Conservation (phyloP, 2,797 vertebrate genomes). For the Chaenodraco wilsoni region DNA sequence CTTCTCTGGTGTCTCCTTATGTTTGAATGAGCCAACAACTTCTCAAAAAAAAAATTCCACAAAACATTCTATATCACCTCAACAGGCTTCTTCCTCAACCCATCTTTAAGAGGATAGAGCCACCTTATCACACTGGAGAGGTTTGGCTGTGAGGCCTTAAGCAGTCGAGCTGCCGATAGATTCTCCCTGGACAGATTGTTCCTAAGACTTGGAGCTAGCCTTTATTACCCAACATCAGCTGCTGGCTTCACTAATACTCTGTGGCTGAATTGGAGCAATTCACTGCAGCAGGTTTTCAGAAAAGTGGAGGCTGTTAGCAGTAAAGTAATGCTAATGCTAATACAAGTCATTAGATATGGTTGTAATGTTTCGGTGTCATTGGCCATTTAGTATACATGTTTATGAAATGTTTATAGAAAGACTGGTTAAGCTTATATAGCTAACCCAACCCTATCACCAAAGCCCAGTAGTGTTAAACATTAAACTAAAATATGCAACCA, state of each 20-base stretch:
- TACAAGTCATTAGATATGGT: background rate
- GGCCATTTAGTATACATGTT: no score
- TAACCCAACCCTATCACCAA: no score
- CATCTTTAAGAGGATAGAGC: background rate
- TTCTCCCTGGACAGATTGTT: constrained; percentile 21
- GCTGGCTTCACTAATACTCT: background rate
- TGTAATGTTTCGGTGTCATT: background rate
- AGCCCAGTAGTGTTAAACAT: no score
- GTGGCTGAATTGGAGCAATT: background rate
- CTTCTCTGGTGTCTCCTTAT: background rate
- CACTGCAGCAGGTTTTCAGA: background rate
- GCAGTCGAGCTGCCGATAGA: constrained; percentile 6
- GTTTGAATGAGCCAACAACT: constrained; percentile 1
- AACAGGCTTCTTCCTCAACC: background rate
- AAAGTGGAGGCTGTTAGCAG: background rate
- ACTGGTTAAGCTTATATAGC: background rate
- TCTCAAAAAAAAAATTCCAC: background rate
- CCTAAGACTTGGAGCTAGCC: background rate
- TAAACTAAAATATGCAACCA: no score
- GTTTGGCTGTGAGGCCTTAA: constrained; percentile 21
- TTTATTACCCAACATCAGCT: background rate
- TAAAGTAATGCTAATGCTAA: background rate
- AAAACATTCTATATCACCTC: background rate
- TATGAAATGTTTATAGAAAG: background rate
- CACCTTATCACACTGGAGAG: constrained; percentile 8